Conservation (phyloP, 92 coral and sea anemone species). For the Epizoanthus scotinus region DNA sequence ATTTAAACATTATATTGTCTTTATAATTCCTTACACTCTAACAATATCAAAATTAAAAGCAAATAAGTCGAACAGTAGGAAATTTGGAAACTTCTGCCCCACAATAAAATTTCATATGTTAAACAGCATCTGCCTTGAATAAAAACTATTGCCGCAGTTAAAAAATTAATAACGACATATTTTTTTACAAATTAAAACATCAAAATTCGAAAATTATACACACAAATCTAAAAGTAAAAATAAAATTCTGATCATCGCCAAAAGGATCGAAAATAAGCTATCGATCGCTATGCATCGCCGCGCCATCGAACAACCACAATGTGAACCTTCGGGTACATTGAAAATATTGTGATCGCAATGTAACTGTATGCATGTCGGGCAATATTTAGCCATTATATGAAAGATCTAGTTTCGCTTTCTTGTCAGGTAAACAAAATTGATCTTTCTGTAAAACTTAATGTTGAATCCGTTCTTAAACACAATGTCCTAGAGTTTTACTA, state of each 20-base stretch:
- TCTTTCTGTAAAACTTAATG: conserved; percentile 27
- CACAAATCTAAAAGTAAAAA: neutral
- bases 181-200: conserved; percentile 2
- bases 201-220: conserved; percentile 1
- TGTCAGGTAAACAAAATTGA: conserved; percentile 2
- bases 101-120: neutral
- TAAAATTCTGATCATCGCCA: conserved; percentile 24
- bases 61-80: conserved; percentile 16
- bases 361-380: too few relatives aligned
- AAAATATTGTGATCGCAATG: too few relatives aligned
- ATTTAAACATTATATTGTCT: neutral
- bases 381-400: conserved; percentile 6
- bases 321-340: neutral
- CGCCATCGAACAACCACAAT: neutral
- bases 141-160: conserved; percentile 7
- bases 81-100: neutral
- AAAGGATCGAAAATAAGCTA: too few relatives aligned
- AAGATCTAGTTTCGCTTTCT: conserved; percentile 13
- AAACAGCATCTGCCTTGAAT: neutral
- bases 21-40: neutral
- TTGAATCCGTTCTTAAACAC: neutral
- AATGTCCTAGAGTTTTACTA: neutral
- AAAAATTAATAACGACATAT: conserved; percentile 30
- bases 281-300: too few relatives aligned
- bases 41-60: conserved; percentile 7